Base-by-base conservation (phyloP, 2,888 invertebrate species). In the Diaprepes abbreviatus region DNA sequence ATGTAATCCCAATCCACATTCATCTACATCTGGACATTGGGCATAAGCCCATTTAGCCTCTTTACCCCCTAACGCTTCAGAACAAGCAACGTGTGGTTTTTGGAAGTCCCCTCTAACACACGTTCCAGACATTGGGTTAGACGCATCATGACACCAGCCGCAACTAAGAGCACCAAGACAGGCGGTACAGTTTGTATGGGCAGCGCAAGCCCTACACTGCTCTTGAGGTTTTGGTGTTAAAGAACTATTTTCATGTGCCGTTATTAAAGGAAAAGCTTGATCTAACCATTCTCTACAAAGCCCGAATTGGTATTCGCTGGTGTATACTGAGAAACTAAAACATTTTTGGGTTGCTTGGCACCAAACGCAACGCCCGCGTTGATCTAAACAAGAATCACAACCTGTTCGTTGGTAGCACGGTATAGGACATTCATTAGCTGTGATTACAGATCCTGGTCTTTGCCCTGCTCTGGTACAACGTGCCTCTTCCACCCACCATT, bases 261-360 rank as follows among this genome's bases (percentile, higher is more conserved):
- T 78, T 2, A 83, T 79, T 50, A 87, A 83, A 1, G 87, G 84
- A 43, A 89, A 89, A 1, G 91, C 90, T 78, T 93, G 93, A 83
- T 97, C 97, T 69, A 96, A 89, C 97, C 97, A 97, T 82, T 95
- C 95, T 36, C 94, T 89, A 79, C 97, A 97, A 79, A 94, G 88
- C 0, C 97, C 97, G 84, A 95, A 96, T 81, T 96, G 94, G 84
- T 95, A 96, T 80, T 95, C 94, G 75, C 95, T 95, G 5, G 96
- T 96, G 84, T 97, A 97, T 0, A 96, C 94, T n/a, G 95, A 93
- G 84, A 97, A 97, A 74, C 95, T 93, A 82, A 97, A 96, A 83
- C 97, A 97, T 79, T 95, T 94, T 71, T 92, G 89, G 0, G 94
- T 94, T 19, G 95, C 94, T 81, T 96, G 95, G 83, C 97, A 97